phyloP scores from a whole-genome alignment of 1,140 invertebrate species.

The Belonocnema kinseyi region DNA sequence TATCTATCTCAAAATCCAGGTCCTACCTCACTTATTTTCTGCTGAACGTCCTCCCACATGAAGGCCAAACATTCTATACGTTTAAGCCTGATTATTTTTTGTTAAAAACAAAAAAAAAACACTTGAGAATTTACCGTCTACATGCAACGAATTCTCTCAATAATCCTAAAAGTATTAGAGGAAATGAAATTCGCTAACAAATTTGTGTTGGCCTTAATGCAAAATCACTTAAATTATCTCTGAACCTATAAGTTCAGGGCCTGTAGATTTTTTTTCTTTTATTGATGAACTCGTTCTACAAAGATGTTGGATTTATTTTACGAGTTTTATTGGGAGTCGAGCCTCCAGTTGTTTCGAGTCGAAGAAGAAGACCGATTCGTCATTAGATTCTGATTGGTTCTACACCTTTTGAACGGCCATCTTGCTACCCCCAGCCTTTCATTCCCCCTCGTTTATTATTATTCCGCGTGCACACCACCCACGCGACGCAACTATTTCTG shows the following conservation, averaged over 20 bases:
- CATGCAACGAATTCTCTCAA: background rate
- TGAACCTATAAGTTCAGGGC: background rate
- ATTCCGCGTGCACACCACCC: constrained; percentile 65
- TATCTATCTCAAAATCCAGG: constrained; percentile 13
- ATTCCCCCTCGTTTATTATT: constrained; percentile 47
- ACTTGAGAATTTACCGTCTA: background rate
- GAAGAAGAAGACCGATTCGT: constrained; percentile 14
- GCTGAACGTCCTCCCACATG: background rate
- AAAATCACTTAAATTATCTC: background rate
- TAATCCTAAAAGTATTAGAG: background rate
- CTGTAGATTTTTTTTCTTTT: no score
- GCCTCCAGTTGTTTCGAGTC: constrained; percentile 5
- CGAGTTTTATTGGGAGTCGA: constrained; percentile 4
- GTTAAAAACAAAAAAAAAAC: background rate
- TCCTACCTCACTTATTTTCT: constrained; percentile 25
- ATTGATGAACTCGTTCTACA: no score
- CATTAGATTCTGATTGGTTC: constrained; percentile 20
- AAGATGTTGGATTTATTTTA: background rate
- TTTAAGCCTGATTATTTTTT: background rate
- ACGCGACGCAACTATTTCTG: constrained; percentile 72
- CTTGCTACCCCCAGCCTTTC: constrained; percentile 8
- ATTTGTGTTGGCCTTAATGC: background rate
- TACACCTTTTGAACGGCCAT: constrained; percentile 10
- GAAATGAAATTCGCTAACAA: background rate
- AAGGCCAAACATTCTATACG: constrained; percentile 18